Conservation (phyloP, 2,797 vertebrate genomes). For the Danionella dracula region DNA sequence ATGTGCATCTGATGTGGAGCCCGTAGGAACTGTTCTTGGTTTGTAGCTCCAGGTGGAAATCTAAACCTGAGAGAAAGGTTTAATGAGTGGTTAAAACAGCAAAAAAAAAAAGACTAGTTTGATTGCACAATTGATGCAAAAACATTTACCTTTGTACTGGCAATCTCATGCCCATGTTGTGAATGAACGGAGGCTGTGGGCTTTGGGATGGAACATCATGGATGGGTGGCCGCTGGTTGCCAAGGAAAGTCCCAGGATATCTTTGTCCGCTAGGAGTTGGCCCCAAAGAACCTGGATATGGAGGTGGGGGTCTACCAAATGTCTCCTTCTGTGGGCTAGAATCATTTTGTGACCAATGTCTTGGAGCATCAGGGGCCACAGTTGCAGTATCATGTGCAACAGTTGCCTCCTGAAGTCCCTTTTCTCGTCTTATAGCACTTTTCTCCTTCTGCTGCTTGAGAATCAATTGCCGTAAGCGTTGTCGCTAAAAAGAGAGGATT, state of each 20-base stretch:
- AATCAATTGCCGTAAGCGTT: constrained; percentile 89
- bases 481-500: constrained; percentile 69
- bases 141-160: constrained; percentile 73
- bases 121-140: background rate
- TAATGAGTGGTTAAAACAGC: background rate
- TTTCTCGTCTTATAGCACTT: constrained; percentile 82
- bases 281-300: constrained; percentile 82
- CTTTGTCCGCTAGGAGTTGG: constrained; percentile 46
- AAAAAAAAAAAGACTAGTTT: background rate
- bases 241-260: constrained; percentile 66
- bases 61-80: constrained; percentile 65
- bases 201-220: constrained; percentile 69
- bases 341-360: constrained; percentile 81
- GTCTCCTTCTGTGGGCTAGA: constrained; percentile 58
- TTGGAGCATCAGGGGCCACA: constrained; percentile 40
- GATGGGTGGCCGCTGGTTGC: constrained; percentile 66
- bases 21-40: constrained; percentile 76
- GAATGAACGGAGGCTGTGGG: constrained; percentile 63
- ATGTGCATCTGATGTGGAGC: constrained; percentile 71
- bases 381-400: constrained; percentile 6
- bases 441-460: constrained; percentile 93
- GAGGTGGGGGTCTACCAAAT: constrained; percentile 88
- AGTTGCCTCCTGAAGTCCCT: constrained; percentile 69
- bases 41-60: constrained; percentile 67
- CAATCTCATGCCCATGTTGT: constrained; percentile 65